Percentiles rank a stretch among this genome's conserved stretches.
These are phyloP conservation scores for Musca vetustissima DNA, from an alignment of 1,140 invertebrate genomes.

Conservation along the genomic window DNA sequence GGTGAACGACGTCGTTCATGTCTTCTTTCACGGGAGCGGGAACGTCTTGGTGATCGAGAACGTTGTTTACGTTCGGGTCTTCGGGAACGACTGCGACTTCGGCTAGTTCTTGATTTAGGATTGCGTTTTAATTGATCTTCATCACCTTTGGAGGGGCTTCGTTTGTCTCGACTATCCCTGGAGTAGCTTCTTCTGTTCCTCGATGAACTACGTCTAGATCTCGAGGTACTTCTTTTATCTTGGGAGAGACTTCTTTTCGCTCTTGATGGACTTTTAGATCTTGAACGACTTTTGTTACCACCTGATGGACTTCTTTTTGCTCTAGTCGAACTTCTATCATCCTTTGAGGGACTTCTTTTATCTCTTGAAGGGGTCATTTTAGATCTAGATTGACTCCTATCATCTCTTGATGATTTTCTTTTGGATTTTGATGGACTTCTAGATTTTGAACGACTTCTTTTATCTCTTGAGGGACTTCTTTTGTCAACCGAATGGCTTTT, in stretches of 20 bases:
- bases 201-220: no score
- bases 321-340: no score
- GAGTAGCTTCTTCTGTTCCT: no score
- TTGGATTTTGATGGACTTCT: neutral
- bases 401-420: neutral
- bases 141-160: neutral
- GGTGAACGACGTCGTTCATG: constrained; percentile 32
- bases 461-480: neutral
- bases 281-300: no score
- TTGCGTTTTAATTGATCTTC: neutral
- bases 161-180: no score
- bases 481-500: no score
- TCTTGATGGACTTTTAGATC: neutral
- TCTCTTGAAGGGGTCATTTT: neutral
- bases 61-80: neutral
- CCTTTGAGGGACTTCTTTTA: neutral
- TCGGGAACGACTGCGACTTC: neutral
- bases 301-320: no score
- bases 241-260: no score
- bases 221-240: neutral
- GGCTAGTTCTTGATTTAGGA: neutral
- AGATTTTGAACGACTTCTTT: neutral
- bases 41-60: constrained; percentile 16
- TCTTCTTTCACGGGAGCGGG: constrained; percentile 13
- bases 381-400: no score